Evolutionary conservation across 2,113 vertebrate genomes (phyloP).

Genomic region (Leptocoma aspasia): DNA sequence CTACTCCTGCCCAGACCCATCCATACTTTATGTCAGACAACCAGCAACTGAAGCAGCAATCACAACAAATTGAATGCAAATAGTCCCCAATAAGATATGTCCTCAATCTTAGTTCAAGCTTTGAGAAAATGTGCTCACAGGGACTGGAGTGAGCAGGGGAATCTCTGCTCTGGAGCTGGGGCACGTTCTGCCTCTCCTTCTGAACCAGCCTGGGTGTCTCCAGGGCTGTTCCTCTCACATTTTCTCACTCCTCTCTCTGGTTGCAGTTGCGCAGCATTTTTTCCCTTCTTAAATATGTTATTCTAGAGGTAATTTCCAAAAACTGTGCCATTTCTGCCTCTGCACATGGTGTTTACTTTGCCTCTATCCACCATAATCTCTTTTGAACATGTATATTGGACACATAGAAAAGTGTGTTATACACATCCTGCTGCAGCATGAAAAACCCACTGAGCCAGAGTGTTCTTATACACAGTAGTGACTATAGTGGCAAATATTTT

Average conservation of each 20-base stretch:
- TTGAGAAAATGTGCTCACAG: neutral
- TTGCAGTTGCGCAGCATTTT: fast-evolving
- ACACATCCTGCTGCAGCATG: neutral
- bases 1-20: neutral
- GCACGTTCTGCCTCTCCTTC: neutral
- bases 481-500: neutral
- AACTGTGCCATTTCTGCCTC: neutral
- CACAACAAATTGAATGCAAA: neutral
- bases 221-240: neutral
- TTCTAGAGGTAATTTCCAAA: neutral
- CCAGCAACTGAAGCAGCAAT: neutral
- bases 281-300: neutral
- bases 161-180: neutral
- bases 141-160: neutral
- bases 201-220: neutral
- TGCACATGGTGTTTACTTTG: neutral
- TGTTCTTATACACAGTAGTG: neutral
- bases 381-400: neutral
- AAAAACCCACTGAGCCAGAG: neutral
- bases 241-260: neutral
- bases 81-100: neutral
- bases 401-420: neutral
- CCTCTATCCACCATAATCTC: neutral
- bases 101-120: neutral
- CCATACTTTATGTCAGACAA: neutral